These are phyloP conservation scores for Caenorhabditis afra DNA, from an alignment of 2,888 invertebrate species.

Conservation along the genomic window DNA sequence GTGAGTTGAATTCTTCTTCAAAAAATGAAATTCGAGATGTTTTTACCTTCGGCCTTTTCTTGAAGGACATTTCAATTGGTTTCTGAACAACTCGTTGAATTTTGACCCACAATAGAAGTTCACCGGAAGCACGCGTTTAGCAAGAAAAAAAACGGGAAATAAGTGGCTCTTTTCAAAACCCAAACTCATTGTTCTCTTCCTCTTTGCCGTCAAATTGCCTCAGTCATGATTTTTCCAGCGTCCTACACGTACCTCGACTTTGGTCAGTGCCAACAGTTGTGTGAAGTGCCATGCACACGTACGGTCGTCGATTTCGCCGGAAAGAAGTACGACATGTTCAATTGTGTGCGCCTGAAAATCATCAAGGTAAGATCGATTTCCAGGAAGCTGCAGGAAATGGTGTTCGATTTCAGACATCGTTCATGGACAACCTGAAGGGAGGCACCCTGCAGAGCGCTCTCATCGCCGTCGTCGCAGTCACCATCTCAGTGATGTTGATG, in stretches of 20 bases:
- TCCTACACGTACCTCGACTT: slow-evolving; percentile 47
- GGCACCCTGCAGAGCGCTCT: slow-evolving; percentile 33
- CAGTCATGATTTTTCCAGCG: slow-evolving; percentile 39
- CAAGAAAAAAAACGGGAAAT: slow-evolving; percentile 5
- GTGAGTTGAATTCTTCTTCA: slow-evolving; percentile 23
- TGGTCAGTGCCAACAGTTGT: slow-evolving; percentile 32
- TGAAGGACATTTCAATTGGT: too few relatives aligned
- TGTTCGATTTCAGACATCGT: slow-evolving; percentile 40
- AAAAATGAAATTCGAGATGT: neutral
- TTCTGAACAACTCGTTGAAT: neutral
- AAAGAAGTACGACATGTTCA: slow-evolving; percentile 46
- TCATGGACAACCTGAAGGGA: slow-evolving; percentile 46
- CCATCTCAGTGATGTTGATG: slow-evolving; percentile 29
- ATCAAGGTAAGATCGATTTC: too few relatives aligned
- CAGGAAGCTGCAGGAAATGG: too few relatives aligned
- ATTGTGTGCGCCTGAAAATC: slow-evolving; percentile 44
- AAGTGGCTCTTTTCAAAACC: neutral
- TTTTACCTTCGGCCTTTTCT: too few relatives aligned
- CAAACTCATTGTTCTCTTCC: slow-evolving; percentile 4
- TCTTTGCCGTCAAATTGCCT: neutral
- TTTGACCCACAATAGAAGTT: slow-evolving; percentile 5
- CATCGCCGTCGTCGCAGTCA: slow-evolving; percentile 30
- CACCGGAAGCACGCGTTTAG: neutral
- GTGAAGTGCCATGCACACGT: slow-evolving; percentile 45
- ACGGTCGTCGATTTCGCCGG: slow-evolving; percentile 41